A percentile compares a stretch with the other conserved stretches of the same genome.
Conservation (phyloP, 2,797 vertebrate species). For the Ataeniobius toweri region DNA sequence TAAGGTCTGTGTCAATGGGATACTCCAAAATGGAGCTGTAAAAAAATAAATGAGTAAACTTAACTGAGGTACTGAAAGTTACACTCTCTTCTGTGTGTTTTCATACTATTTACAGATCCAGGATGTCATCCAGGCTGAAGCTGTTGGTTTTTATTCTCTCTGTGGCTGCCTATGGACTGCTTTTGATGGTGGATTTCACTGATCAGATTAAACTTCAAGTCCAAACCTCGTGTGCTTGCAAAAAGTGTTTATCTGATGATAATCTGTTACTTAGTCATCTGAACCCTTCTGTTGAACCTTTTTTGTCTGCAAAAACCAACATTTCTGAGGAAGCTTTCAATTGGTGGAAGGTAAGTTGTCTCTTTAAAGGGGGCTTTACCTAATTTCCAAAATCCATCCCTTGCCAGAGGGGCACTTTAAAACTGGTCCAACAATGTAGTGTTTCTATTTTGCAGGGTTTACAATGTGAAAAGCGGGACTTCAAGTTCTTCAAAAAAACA, state of each 20-base stretch:
- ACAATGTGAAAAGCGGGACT: not conserved
- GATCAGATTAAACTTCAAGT: not conserved
- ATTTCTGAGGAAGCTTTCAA: conserved; percentile 15
- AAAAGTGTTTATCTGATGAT: not conserved
- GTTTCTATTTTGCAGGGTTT: not conserved
- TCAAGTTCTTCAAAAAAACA: not conserved
- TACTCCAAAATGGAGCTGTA: not conserved
- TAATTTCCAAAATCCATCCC: not conserved
- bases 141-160: no score
- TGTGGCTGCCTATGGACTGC: not conserved
- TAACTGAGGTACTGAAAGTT: not conserved
- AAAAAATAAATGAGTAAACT: not conserved
- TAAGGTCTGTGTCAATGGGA: not conserved
- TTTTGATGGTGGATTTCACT: not conserved
- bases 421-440: not conserved
- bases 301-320: not conserved
- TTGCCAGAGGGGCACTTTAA: not conserved
- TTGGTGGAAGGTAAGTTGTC: conserved; percentile 50
- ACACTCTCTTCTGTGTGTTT: not conserved
- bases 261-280: not conserved
- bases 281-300: not conserved
- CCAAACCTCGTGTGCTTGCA: not conserved
- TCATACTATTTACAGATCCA: not conserved
- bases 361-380: not conserved
- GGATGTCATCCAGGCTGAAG: not conserved